Conservation (phyloP, 35 echinoderm and acorn worm species). For the Heliocidaris erythrogramma region DNA sequence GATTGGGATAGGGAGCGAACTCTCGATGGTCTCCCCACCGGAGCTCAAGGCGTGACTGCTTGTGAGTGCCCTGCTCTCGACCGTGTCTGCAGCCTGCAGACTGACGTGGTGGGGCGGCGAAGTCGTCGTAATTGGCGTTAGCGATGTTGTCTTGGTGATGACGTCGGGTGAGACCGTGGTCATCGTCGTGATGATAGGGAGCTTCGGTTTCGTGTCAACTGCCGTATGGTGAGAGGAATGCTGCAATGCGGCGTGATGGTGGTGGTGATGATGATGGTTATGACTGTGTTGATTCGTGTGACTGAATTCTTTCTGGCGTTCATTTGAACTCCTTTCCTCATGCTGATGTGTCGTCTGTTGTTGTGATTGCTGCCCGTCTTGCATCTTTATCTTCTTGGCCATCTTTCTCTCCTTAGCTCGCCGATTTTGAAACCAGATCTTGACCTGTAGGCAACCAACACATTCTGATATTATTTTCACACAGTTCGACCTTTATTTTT, state of each 20-base stretch:
- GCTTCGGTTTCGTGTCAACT: conserved; percentile 32
- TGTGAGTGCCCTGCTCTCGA: not conserved
- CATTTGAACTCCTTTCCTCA: not conserved
- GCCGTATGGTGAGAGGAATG: not conserved
- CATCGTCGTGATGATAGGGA: conserved; percentile 2
- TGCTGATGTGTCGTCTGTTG: not conserved
- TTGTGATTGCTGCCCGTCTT: not conserved
- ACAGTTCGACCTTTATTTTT: too few relatives aligned
- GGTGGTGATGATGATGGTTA: not conserved
- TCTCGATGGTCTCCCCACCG: not conserved
- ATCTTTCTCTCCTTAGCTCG: conserved; percentile 93
- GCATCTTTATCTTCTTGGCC: conserved; percentile 65
- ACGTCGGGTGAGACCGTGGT: not conserved
- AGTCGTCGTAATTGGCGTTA: not conserved
- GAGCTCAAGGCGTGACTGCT: conserved; percentile 17
- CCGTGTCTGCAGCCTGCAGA: not conserved
- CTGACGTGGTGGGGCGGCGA: not conserved
- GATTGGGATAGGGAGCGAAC: not conserved
- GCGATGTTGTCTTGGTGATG: not conserved
- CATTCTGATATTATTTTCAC: too few relatives aligned
- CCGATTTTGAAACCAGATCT: conserved; percentile 99
- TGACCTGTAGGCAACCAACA: conserved; percentile 56
- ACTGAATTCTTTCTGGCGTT: not conserved
- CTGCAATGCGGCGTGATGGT: not conserved
- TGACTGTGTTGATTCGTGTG: not conserved